Percentiles rank a stretch among this genome's conserved stretches.
Evolutionary conservation across 92 coral and sea anemone genomes (phyloP).

Genomic region (Heliopora coerulea): DNA sequence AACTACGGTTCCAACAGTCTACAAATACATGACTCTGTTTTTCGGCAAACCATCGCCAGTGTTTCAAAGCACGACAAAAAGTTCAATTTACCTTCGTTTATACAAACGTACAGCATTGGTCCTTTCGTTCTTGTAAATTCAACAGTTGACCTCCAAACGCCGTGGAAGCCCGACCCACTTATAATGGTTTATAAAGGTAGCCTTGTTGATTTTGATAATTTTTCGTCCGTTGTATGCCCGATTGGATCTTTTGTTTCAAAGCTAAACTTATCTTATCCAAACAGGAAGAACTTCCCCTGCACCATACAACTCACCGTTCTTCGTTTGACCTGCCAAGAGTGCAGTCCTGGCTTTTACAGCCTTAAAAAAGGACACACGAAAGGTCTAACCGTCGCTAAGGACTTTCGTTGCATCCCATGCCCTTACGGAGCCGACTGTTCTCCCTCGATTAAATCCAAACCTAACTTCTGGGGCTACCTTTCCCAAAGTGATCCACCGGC

Average conservation of each 20-base stretch:
- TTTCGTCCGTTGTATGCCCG: constrained; percentile 44
- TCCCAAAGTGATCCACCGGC: constrained; percentile 26
- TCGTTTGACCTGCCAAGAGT: constrained; percentile 45
- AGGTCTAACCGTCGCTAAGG: constrained; percentile 43
- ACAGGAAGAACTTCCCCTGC: constrained; percentile 11
- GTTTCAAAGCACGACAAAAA: background rate
- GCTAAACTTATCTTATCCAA: constrained; percentile 14
- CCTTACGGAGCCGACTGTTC: constrained; percentile 76
- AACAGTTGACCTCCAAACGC: background rate
- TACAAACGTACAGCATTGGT: constrained; percentile 35
- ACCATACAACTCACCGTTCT: constrained; percentile 40
- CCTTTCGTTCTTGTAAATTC: constrained; percentile 38
- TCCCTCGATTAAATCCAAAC: constrained; percentile 48
- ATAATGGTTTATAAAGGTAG: constrained; percentile 27
- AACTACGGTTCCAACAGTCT: constrained; percentile 13
- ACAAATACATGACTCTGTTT: constrained; percentile 16
- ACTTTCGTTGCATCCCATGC: constrained; percentile 64
- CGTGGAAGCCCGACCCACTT: background rate
- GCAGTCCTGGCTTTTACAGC: constrained; percentile 55
- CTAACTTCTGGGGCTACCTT: constrained; percentile 74
- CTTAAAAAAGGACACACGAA: constrained; percentile 51
- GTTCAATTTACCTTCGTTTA: constrained; percentile 11
- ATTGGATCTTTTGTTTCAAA: constrained; percentile 18
- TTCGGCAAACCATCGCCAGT: constrained; percentile 29
- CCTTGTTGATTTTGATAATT: constrained; percentile 23